Percentiles rank a stretch among this genome's conserved stretches.
These are phyloP conservation scores for Mus caroli DNA, from an alignment of 2,797 vertebrate species.

Conservation along the genomic window DNA sequence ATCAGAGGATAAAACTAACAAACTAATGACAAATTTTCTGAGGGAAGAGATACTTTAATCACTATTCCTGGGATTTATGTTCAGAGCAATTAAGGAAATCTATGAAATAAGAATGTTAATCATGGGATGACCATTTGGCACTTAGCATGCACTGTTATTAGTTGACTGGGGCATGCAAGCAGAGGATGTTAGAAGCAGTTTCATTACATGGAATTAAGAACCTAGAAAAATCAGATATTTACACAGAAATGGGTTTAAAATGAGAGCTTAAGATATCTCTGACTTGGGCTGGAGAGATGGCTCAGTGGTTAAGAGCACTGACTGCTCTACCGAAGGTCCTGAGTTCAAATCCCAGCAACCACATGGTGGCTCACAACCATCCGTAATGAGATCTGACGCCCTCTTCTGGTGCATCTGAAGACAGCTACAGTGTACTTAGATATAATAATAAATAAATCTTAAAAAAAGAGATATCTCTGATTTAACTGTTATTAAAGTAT, in stretches of 20 bases:
- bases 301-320: too few species aligned
- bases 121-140: not conserved
- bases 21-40: not conserved
- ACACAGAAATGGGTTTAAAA: not conserved
- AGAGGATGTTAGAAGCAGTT: not conserved
- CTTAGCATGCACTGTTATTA: not conserved
- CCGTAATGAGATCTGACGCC: too few species aligned
- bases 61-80: constrained; percentile 25
- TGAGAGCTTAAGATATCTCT: too few species aligned
- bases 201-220: not conserved
- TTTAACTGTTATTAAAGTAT: constrained; percentile 21
- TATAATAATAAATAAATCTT: too few species aligned
- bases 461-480: too few species aligned
- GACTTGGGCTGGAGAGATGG: too few species aligned
- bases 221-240: not conserved
- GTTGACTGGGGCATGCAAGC: not conserved
- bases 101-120: constrained; percentile 35
- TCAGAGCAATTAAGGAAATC: constrained; percentile 29
- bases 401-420: too few species aligned
- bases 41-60: not conserved
- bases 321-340: too few species aligned
- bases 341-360: too few species aligned
- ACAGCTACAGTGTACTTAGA: too few species aligned
- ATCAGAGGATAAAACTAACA: not conserved
- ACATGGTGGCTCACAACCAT: too few species aligned